A percentile compares a stretch with the other conserved stretches of the same genome.
phyloP scores from a whole-genome alignment of 2,888 invertebrate genomes.

The Anorthoa munda region DNA sequence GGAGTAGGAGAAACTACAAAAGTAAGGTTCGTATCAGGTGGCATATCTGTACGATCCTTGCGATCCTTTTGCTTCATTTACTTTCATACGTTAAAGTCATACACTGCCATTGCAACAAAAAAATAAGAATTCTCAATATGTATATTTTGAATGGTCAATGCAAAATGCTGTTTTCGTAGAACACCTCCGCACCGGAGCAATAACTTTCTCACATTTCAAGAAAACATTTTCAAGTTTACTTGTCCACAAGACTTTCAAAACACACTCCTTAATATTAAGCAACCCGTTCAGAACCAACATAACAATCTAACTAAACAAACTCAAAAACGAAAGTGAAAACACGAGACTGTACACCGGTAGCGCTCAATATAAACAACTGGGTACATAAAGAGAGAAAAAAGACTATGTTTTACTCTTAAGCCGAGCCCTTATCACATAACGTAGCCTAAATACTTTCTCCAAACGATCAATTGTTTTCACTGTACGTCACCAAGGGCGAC shows the following conservation, averaged over 20 bases:
- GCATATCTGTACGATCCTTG: too few relatives aligned
- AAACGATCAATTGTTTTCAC: slow-evolving; percentile 79
- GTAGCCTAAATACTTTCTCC: slow-evolving; percentile 75
- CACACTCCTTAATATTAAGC: slow-evolving; percentile 39
- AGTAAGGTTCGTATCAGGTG: too few relatives aligned
- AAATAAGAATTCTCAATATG: neutral
- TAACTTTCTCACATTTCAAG: slow-evolving; percentile 42
- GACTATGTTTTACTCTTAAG: slow-evolving; percentile 27
- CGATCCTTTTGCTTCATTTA: too few relatives aligned
- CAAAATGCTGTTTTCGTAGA: slow-evolving; percentile 6
- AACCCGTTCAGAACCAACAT: slow-evolving; percentile 28
- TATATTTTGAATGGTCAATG: neutral
- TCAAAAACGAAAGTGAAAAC: slow-evolving; percentile 58
- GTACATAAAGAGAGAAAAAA: slow-evolving; percentile 42
- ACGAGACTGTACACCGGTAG: slow-evolving; percentile 47
- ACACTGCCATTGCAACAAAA: neutral
- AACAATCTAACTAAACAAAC: slow-evolving; percentile 45
- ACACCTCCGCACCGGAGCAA: neutral
- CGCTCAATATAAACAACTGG: slow-evolving; percentile 52
- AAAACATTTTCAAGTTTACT: slow-evolving; percentile 20
- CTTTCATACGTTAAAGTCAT: neutral
- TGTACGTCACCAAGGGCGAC: slow-evolving; percentile 70
- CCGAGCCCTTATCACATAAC: slow-evolving; percentile 50
- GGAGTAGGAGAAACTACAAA: too few relatives aligned
- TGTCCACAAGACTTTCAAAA: slow-evolving; percentile 46